These are phyloP conservation scores for Gadus macrocephalus DNA, from an alignment of 2,113 vertebrate genomes.

Conservation along the genomic window DNA sequence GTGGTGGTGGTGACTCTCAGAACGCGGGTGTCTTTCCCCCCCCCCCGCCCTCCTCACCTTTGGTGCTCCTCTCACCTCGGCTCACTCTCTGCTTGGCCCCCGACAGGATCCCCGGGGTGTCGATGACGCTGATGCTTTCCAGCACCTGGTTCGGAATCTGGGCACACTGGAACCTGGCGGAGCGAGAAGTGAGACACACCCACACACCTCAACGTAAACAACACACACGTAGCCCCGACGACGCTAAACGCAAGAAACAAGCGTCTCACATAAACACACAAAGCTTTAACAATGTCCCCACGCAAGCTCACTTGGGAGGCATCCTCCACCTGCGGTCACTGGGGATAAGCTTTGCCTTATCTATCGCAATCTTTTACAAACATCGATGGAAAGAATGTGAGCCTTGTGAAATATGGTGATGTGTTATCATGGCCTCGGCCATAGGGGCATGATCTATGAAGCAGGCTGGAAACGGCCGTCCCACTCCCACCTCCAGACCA, in stretches of 20 bases:
- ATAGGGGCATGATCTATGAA: constrained; percentile 33
- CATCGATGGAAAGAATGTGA: constrained; percentile 25
- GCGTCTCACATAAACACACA: no score
- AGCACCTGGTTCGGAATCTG: constrained; percentile 88
- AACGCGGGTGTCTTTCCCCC: constrained; percentile 18
- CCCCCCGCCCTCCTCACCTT: constrained; percentile 60
- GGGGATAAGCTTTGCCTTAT: constrained; percentile 2
- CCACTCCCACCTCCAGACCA: constrained; percentile 43
- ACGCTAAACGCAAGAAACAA: no score
- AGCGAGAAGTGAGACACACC: background rate
- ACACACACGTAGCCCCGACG: no score
- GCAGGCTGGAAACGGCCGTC: constrained; percentile 36
- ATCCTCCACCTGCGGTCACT: background rate
- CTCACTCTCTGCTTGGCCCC: constrained; percentile 88
- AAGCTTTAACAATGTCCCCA: no score
- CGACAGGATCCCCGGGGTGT: constrained; percentile 85
- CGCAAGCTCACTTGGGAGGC: no score
- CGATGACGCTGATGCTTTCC: constrained; percentile 89
- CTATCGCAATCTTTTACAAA: no score
- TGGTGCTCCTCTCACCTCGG: constrained; percentile 75
- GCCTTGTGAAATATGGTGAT: constrained; percentile 33
- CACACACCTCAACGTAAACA: background rate
- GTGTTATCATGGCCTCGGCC: constrained; percentile 33
- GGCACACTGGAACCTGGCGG: constrained; percentile 82
- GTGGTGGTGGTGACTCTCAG: no score